Conservation (phyloP, 2,797 vertebrate species). For the Ispidina lecontei region DNA sequence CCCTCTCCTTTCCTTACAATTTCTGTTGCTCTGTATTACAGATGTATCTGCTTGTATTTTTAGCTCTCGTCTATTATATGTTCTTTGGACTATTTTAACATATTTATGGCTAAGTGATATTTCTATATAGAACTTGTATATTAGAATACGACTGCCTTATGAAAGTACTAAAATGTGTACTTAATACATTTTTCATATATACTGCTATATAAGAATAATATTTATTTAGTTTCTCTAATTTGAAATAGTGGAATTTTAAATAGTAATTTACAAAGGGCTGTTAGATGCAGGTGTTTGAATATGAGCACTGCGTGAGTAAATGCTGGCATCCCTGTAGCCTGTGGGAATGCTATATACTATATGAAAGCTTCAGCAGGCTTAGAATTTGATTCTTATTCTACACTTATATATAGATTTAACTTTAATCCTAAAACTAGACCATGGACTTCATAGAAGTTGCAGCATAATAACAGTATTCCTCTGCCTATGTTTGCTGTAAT, state of each 20-base stretch:
- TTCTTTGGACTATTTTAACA: conserved; percentile 27
- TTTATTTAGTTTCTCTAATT: neutral
- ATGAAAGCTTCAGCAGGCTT: neutral
- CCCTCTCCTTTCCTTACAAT: conserved; percentile 12
- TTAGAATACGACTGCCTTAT: neutral
- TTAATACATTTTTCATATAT: neutral
- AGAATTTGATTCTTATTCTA: neutral
- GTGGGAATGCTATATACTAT: neutral
- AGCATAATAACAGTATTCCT: neutral
- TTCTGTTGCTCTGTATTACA: conserved; percentile 2
- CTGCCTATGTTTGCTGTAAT: neutral
- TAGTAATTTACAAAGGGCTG: conserved; percentile 14
- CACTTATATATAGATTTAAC: neutral
- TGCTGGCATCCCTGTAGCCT: neutral
- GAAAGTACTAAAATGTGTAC: neutral
- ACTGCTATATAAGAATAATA: neutral
- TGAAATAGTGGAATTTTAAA: conserved; percentile 7
- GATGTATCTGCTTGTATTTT: conserved; percentile 24
- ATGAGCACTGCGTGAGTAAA: neutral
- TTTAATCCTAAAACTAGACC: neutral
- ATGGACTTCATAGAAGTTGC: neutral
- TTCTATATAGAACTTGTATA: conserved; percentile 24
- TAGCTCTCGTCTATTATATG: neutral
- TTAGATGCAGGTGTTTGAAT: conserved; percentile 33
- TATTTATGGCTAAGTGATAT: conserved; percentile 11